Conservation (phyloP, 2,797 vertebrate species). For the Arnoldichthys spilopterus region DNA sequence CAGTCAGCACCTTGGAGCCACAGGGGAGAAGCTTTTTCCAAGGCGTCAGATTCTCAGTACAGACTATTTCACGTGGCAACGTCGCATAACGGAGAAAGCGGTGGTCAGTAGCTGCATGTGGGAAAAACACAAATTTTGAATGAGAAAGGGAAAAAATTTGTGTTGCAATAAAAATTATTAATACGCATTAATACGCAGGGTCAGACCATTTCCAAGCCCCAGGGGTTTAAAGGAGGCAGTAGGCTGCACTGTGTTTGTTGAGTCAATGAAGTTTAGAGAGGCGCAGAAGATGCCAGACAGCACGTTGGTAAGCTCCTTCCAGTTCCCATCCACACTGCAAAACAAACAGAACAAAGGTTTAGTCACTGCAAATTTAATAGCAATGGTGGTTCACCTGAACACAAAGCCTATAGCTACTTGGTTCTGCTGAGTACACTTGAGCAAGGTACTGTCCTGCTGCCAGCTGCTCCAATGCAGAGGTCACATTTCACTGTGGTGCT, state of each 20-base stretch:
- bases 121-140: background rate
- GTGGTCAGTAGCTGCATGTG: slow-evolving; percentile 85
- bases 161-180: background rate
- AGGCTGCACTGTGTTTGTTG: slow-evolving; percentile 93
- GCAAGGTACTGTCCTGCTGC: no score
- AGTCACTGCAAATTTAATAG: background rate
- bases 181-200: no score
- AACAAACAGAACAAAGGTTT: background rate
- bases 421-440: no score
- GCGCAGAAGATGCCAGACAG: slow-evolving; percentile 97
- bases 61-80: slow-evolving; percentile 93
- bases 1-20: slow-evolving; percentile 87
- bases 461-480: no score
- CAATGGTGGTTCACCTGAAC: no score
- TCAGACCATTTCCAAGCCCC: slow-evolving; percentile 88
- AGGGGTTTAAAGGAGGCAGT: slow-evolving; percentile 96
- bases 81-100: slow-evolving; percentile 90
- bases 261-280: slow-evolving; percentile 98
- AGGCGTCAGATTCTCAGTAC: slow-evolving; percentile 97
- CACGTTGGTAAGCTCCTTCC: slow-evolving; percentile 96
- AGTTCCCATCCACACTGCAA: slow-evolving; percentile 87
- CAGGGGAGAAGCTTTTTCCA: slow-evolving; percentile 98
- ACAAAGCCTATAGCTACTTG: no score
- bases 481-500: no score
- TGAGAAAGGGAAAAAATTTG: background rate